phyloP scores from a whole-genome alignment of 2,888 invertebrate genomes.

The Dorcus parallelipipedus region DNA sequence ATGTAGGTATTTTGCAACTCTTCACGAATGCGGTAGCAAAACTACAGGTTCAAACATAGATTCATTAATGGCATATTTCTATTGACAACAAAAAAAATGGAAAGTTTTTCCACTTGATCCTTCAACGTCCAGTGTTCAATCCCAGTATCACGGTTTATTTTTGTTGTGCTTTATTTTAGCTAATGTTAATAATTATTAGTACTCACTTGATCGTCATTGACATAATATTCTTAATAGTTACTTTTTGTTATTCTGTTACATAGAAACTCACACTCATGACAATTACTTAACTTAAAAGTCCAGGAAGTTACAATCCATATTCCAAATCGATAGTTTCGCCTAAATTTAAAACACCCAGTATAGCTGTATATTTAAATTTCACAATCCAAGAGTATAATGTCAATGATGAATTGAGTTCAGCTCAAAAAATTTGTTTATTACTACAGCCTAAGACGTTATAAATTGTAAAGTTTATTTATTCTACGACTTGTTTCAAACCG shows the following conservation, averaged over 20 bases:
- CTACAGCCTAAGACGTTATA: not conserved
- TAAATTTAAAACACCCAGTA: no score
- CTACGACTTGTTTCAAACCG: not conserved
- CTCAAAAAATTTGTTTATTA: not conserved
- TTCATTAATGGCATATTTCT: constrained; percentile 44
- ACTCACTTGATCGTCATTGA: not conserved
- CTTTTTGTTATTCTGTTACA: no score
- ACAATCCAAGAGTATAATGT: no score
- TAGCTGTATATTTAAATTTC: not conserved
- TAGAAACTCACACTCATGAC: no score
- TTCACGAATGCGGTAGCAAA: constrained; percentile 49
- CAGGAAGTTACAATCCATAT: no score
- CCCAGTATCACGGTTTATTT: not conserved
- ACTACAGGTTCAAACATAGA: constrained; percentile 44
- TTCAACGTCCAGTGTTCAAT: not conserved
- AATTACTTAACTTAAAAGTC: no score
- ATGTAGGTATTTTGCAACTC: constrained; percentile 30
- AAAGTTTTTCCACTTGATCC: constrained; percentile 1
- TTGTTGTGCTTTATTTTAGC: constrained; percentile 9
- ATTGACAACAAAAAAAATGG: not conserved
- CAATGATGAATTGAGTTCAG: not conserved
- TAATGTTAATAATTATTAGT: not conserved
- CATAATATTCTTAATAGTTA: not conserved
- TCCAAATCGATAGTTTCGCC: no score
- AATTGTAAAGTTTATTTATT: not conserved